Base-by-base conservation (phyloP, 1,140 invertebrate species). In the Drosophila parvula region DNA sequence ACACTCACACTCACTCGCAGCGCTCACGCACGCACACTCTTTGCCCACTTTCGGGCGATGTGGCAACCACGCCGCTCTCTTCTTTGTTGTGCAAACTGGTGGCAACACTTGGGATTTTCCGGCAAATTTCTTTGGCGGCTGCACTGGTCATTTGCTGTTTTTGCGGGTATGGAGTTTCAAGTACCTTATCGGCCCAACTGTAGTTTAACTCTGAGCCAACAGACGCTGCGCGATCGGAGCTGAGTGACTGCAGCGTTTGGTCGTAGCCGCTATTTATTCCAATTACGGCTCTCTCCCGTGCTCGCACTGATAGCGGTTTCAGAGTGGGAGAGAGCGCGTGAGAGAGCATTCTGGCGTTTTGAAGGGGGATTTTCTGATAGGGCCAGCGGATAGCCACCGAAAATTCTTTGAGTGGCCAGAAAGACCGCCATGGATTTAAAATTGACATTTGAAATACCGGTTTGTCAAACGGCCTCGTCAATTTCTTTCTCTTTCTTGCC, bases 341-440 rank as follows among this genome's bases (percentile, higher is more conserved):
- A 30, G 22, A 41, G 18, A 57, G 5, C 38, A 61, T 41, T 11
- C 18, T 14, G 14, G 36, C 28, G 27, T 34, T 64, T 64, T 48
- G 63, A 74, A 48, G 60, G 63, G 76, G 80, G 77, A 68, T 80
- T 89, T 86, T 74, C 40, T 83, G 84, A 86, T 85, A 83, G 75
- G 56, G 36, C 61, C 32, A 36, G 8, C 38, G 53, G 38, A 58
- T 59, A 50, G 16, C 41, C 5, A 11, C 43, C 18, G n/a, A 51
- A 53, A 36, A 61, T 38, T 55, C 32, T 59, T 59, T 61, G 32
- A 56, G 40, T 32, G 48, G 14, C 30, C 44, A 50, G n/a, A 65
- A 32, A 65, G n/a, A 53, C 47, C 30, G 47, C 62, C 56, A 12
- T 18, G 22, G 61, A 64, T 43, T 69, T 32, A 4, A 67, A 67